Conservation (phyloP, 1,140 invertebrate genomes). For the Lepidotrigona ventralis region DNA sequence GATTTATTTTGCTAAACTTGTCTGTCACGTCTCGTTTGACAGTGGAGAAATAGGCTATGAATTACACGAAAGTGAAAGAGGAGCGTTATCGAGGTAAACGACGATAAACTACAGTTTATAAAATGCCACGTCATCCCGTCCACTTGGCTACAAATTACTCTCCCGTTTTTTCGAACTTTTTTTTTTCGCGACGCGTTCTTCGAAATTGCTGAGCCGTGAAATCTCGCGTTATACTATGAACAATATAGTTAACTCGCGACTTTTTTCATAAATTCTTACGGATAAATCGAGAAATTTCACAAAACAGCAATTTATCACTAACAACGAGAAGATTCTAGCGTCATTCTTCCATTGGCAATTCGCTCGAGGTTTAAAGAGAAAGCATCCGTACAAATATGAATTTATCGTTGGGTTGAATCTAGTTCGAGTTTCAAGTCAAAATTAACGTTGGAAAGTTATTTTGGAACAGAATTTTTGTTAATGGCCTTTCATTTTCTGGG, state of each 20-base stretch:
- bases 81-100: not conserved
- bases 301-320: not conserved
- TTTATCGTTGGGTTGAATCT: not conserved
- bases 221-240: not conserved
- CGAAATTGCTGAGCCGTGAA: not conserved
- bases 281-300: not conserved
- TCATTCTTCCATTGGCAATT: not conserved
- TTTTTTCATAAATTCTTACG: not conserved
- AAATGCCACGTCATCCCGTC: conserved; percentile 1
- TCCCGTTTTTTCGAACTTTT: not conserved
- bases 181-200: not conserved
- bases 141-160: not conserved
- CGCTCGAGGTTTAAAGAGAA: not conserved
- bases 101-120: conserved; percentile 7
- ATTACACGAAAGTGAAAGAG: not conserved
- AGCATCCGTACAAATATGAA: not conserved
- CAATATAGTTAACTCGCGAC: not conserved
- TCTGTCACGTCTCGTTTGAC: not conserved
- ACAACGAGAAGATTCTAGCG: not conserved
- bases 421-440: not conserved
- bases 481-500: not conserved
- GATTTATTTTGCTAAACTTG: not conserved
- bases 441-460: not conserved
- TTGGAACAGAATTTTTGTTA: not conserved
- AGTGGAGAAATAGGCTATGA: too few species aligned